phyloP scores from a whole-genome alignment of 2,888 invertebrate species.

The Lacanobia wlatinum region DNA sequence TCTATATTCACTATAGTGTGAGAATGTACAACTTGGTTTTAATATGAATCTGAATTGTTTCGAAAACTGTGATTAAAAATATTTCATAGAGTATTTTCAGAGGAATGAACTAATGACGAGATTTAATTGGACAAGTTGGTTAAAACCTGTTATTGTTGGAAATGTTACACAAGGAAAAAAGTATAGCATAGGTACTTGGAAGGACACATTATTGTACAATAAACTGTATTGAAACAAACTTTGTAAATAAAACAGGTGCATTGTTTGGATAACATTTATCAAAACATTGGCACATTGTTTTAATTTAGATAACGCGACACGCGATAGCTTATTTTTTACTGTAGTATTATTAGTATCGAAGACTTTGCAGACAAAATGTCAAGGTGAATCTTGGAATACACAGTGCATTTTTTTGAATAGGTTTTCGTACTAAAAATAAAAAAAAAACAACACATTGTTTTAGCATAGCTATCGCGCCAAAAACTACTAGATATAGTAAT shows the following conservation, averaged over 20 bases:
- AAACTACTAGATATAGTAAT: slow-evolving; percentile 11
- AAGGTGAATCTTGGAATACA: slow-evolving; percentile 14
- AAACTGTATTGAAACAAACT: background rate
- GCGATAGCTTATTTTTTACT: background rate
- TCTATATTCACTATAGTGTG: too few species aligned
- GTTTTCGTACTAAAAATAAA: slow-evolving; percentile 25
- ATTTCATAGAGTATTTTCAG: background rate
- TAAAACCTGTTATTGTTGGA: too few species aligned
- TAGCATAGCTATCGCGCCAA: slow-evolving; percentile 18
- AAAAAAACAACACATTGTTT: slow-evolving; percentile 2
- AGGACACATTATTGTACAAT: background rate
- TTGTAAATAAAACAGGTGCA: slow-evolving; percentile 33
- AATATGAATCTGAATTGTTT: too few species aligned
- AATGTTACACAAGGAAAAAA: slow-evolving; percentile 18
- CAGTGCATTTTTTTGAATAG: background rate
- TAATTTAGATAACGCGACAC: slow-evolving; percentile 4
- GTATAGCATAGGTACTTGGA: background rate
- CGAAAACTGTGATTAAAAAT: too few species aligned
- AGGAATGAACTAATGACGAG: background rate
- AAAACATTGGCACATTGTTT: slow-evolving; percentile 14
- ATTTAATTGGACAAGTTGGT: background rate
- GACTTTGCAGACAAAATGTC: slow-evolving; percentile 21
- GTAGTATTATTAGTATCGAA: background rate
- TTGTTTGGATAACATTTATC: background rate
- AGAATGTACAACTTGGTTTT: too few species aligned